Conservation (phyloP, 2,888 invertebrate species). For the Conchocele bisecta region DNA sequence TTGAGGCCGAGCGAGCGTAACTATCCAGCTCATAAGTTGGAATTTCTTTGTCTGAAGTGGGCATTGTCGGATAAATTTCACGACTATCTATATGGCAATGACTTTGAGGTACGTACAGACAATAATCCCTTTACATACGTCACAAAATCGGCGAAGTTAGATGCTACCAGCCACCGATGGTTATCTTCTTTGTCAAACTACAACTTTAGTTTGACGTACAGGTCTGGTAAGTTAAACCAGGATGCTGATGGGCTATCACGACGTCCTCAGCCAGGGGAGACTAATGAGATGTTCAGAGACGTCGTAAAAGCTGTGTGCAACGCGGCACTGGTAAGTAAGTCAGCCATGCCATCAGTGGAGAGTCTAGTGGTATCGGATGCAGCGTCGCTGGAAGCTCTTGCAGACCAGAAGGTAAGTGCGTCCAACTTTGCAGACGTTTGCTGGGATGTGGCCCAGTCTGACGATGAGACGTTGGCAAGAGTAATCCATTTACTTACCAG, state of each 20-base stretch:
- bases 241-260: slow-evolving; percentile 55
- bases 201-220: slow-evolving; percentile 26
- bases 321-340: neutral
- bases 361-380: neutral
- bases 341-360: neutral
- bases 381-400: neutral
- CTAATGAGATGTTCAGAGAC: slow-evolving; percentile 9
- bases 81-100: slow-evolving; percentile 37
- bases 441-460: neutral
- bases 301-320: slow-evolving; percentile 16
- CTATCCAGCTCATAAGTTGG: slow-evolving; percentile 35
- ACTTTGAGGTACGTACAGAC: too few relatives aligned
- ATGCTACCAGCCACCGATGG: slow-evolving; percentile 32
- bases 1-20: slow-evolving; percentile 14
- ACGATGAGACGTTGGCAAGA: neutral
- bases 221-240: slow-evolving; percentile 18
- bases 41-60: slow-evolving; percentile 40
- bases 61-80: slow-evolving; percentile 32
- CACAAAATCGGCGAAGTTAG: slow-evolving; percentile 30
- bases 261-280: slow-evolving; percentile 10
- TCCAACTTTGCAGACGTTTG: neutral
- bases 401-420: neutral
- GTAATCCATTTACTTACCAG: neutral
- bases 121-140: slow-evolving; percentile 41
- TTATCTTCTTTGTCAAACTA: slow-evolving; percentile 25